Conservation (phyloP, 2,888 invertebrate genomes). For the Cryptus armator region DNA sequence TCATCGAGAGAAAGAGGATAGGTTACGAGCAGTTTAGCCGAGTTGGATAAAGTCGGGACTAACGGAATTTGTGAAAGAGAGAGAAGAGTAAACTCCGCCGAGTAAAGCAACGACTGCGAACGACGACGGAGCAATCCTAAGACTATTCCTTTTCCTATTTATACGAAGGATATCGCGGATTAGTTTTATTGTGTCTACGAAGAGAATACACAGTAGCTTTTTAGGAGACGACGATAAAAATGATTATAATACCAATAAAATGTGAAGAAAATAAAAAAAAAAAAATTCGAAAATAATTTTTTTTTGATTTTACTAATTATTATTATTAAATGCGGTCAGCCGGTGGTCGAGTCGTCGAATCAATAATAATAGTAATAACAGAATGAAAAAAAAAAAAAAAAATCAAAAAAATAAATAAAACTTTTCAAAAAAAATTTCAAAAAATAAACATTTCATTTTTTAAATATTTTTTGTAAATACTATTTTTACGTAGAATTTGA, state of each 20-base stretch:
- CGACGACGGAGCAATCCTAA: constrained; percentile 55
- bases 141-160: constrained; percentile 49
- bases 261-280: neutral
- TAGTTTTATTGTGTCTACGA: neutral
- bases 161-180: constrained; percentile 63
- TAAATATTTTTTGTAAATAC: no score
- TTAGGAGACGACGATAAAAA: constrained; percentile 18
- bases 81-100: constrained; percentile 50
- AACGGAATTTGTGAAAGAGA: constrained; percentile 71
- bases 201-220: neutral
- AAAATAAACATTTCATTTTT: no score
- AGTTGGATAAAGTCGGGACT: constrained; percentile 45
- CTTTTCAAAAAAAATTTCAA: no score
- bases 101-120: constrained; percentile 12
- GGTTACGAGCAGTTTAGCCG: neutral
- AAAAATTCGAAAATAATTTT: no score
- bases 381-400: no score
- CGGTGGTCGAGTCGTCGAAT: no score
- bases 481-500: no score
- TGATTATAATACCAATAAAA: constrained; percentile 20
- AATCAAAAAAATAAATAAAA: no score
- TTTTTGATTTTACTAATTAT: no score
- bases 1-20: constrained; percentile 64
- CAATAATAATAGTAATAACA: no score
- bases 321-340: no score